Evolutionary conservation across 2,888 invertebrate genomes (phyloP).

Genomic region (Trachelus troglodyta): DNA sequence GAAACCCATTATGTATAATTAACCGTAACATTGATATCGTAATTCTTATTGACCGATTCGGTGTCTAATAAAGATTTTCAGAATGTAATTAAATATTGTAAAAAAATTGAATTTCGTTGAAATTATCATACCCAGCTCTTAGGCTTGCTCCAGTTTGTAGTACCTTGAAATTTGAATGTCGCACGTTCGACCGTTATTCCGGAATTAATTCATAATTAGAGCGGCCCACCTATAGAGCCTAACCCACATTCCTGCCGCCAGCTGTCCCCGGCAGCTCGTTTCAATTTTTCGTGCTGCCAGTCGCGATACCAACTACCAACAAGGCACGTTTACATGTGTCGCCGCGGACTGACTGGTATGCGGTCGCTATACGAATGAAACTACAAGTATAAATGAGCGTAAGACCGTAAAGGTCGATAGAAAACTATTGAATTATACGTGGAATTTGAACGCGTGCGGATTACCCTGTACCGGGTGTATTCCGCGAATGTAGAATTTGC

Average conservation of each 20-base stretch:
- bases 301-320: not conserved
- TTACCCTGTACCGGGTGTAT: not conserved
- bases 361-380: not conserved
- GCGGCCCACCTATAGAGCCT: conserved; percentile 53
- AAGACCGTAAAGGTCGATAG: not conserved
- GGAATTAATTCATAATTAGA: conserved; percentile 65
- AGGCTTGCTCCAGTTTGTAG: conserved; percentile 7
- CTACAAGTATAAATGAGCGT: not conserved
- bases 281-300: conserved; percentile 13
- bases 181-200: conserved; percentile 61
- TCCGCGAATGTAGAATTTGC: not conserved
- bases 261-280: conserved; percentile 45
- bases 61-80: not conserved
- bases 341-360: not conserved
- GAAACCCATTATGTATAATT: not conserved
- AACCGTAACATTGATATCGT: not conserved
- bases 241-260: conserved; percentile 58
- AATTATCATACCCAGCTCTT: not conserved
- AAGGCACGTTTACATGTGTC: not conserved
- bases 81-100: not conserved
- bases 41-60: not conserved
- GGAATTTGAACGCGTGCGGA: not conserved
- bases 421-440: not conserved
- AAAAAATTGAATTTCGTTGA: not conserved
- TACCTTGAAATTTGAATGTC: conserved; percentile 31